Percentiles rank a stretch among this genome's conserved stretches.
Evolutionary conservation across 2,113 vertebrate genomes (phyloP).

Genomic region (Vulpes ferrilata): DNA sequence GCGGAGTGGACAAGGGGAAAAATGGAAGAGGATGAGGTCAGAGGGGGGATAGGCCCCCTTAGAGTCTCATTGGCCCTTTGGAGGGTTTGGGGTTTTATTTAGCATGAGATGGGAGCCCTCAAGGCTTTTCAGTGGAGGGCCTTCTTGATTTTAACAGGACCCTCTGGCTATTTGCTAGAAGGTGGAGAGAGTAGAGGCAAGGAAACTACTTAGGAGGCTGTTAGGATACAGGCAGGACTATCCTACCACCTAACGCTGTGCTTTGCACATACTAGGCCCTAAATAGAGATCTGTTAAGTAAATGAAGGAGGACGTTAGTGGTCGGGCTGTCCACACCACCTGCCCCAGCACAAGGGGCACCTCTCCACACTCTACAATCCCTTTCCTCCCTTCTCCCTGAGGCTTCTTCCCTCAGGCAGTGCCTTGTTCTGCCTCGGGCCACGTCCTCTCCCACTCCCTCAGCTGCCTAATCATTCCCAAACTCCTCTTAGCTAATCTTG

Average conservation of each 20-base stretch:
- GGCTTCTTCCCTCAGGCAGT: fast-evolving
- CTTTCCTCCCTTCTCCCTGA: neutral
- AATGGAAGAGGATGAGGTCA: neutral
- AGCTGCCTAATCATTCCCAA: neutral
- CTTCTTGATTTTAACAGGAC: neutral
- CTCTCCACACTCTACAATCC: fast-evolving
- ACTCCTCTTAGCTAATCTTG: neutral
- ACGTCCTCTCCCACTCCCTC: neutral
- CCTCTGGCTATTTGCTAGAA: neutral
- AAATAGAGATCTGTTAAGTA: neutral
- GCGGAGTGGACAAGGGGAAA: neutral
- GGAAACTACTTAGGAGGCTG: neutral
- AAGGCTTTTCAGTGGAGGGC: neutral
- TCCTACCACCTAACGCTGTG: neutral
- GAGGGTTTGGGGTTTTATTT: neutral
- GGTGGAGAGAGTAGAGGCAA: no score
- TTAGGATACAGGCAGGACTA: neutral
- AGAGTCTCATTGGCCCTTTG: neutral
- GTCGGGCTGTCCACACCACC: neutral
- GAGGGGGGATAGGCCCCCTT: fast-evolving
- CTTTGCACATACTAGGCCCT: neutral
- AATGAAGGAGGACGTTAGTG: neutral
- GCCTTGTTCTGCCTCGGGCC: neutral
- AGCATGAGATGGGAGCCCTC: neutral
- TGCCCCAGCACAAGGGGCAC: neutral